phyloP scores from a whole-genome alignment of 2,888 invertebrate genomes.

The Heliconius erato region DNA sequence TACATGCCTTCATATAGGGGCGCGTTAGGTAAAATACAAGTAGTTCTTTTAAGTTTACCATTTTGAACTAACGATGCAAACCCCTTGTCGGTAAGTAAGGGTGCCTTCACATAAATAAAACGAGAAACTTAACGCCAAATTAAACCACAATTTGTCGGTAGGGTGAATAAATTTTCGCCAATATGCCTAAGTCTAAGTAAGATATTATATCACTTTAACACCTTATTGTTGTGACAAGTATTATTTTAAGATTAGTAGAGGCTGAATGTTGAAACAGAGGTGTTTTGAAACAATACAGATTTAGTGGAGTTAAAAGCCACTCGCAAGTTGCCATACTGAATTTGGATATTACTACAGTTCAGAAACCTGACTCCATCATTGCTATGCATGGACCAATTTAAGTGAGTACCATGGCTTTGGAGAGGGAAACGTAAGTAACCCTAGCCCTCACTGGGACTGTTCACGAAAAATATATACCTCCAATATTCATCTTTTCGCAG shows the following conservation, averaged over 20 bases:
- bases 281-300: not conserved
- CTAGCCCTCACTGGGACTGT: not conserved
- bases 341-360: not conserved
- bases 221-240: constrained; percentile 10
- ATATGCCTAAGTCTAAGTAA: constrained; percentile 65
- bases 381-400: not conserved
- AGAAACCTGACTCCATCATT: not conserved
- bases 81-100: constrained; percentile 41
- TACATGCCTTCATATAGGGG: not conserved
- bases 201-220: constrained; percentile 57
- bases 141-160: constrained; percentile 74
- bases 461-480: too few relatives aligned
- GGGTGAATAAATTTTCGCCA: constrained; percentile 78
- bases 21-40: not conserved
- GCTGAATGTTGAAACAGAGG: not conserved
- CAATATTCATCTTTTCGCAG: not conserved
- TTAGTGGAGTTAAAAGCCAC: not conserved
- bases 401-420: not conserved
- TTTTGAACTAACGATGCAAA: constrained; percentile 9
- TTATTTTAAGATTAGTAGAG: not conserved
- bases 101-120: constrained; percentile 64
- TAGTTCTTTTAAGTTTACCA: not conserved
- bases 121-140: constrained; percentile 75
- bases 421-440: not conserved
- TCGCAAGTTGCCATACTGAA: too few relatives aligned